Percentiles rank a stretch among this genome's conserved stretches.
phyloP scores from a whole-genome alignment of 2,113 vertebrate genomes.

The Callionymus lyra region DNA sequence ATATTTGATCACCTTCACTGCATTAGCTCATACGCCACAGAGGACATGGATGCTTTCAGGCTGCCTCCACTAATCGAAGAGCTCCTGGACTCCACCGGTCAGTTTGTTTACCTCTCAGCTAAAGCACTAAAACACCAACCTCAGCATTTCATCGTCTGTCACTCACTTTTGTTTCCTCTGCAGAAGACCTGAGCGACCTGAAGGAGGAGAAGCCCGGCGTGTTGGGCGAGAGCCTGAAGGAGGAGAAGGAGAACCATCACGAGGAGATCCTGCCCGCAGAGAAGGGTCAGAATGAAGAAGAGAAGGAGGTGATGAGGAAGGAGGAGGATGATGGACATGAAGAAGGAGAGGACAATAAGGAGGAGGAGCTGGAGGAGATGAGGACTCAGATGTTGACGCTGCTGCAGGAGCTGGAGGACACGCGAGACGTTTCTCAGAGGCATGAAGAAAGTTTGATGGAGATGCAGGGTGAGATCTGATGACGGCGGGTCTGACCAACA shows the following conservation, averaged over 20 bases:
- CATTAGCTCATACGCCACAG: conserved; percentile 20
- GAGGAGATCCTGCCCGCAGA: conserved; percentile 22
- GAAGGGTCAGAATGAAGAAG: conserved; percentile 34
- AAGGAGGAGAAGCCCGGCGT: conserved; percentile 33
- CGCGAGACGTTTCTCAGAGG: conserved; percentile 64
- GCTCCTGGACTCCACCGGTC: conserved; percentile 50
- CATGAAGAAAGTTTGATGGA: conserved; percentile 72
- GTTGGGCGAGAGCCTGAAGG: conserved; percentile 28
- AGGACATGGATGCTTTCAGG: conserved; percentile 53
- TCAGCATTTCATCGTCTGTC: background rate
- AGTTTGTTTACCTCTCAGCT: conserved; percentile 16
- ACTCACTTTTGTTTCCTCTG: background rate
- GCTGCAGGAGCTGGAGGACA: conserved; percentile 74
- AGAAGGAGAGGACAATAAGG: conserved; percentile 19
- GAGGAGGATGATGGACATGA: conserved; percentile 4
- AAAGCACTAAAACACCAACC: background rate
- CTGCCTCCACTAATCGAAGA: conserved; percentile 63
- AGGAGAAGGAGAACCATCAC: conserved; percentile 23
- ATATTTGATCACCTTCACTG: no score
- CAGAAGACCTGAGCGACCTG: conserved; percentile 43
- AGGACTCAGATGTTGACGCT: conserved; percentile 70
- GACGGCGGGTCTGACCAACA: background rate
- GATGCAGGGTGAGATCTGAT: conserved; percentile 30
- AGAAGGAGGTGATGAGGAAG: conserved; percentile 19
- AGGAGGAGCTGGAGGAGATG: conserved; percentile 58